These are phyloP conservation scores for Ceramica pisi DNA, from an alignment of 2,888 invertebrate genomes.

Conservation along the genomic window DNA sequence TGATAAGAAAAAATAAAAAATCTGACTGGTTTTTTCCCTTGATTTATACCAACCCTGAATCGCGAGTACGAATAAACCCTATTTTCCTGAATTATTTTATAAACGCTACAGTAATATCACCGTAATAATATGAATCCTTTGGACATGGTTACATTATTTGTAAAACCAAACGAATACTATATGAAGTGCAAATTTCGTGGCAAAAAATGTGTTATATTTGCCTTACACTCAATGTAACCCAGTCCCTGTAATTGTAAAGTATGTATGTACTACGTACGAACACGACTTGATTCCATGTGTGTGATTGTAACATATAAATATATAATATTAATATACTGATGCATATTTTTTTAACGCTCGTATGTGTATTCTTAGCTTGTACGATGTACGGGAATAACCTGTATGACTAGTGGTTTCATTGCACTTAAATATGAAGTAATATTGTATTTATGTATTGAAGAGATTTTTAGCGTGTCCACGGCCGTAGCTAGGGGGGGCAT, in stretches of 20 bases:
- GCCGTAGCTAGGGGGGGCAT: no score
- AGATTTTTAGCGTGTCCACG: conserved; percentile 16
- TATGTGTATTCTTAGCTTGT: conserved; percentile 64
- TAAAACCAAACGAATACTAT: conserved; percentile 5
- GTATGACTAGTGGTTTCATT: conserved; percentile 38
- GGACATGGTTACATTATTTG: conserved; percentile 42
- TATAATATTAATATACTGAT: conserved; percentile 62
- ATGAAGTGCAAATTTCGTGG: conserved; percentile 22
- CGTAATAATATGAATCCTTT: conserved; percentile 32
- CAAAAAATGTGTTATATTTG: background rate
- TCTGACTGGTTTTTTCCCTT: background rate
- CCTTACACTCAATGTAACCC: conserved; percentile 28
- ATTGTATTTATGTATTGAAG: conserved; percentile 25
- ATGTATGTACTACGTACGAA: conserved; percentile 62
- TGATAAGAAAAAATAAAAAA: no score
- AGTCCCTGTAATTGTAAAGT: conserved; percentile 37
- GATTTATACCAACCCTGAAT: background rate
- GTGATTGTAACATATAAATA: conserved; percentile 66
- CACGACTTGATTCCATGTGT: conserved; percentile 57
- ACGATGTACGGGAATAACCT: conserved; percentile 41
- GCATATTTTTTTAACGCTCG: conserved; percentile 76
- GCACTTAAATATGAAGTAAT: conserved; percentile 43
- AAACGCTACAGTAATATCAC: background rate
- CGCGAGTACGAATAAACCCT: background rate
- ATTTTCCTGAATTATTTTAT: no score